These are phyloP conservation scores for Anadara kagoshimensis DNA, from an alignment of 1,140 invertebrate genomes.

Conservation along the genomic window DNA sequence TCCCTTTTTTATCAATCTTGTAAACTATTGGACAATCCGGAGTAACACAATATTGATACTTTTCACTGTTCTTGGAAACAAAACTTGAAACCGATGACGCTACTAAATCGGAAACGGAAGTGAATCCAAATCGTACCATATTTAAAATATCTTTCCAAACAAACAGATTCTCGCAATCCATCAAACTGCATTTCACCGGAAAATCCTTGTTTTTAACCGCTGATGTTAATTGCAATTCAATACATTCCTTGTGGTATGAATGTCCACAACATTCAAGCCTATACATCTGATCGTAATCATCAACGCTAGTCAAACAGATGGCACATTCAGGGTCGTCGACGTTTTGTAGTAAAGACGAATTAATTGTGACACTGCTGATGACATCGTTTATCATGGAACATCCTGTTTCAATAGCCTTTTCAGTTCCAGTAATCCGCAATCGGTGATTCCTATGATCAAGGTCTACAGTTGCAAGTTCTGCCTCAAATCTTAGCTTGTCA, in stretches of 20 bases:
- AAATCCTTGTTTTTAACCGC: slow-evolving; percentile 46
- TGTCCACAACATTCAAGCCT: slow-evolving; percentile 65
- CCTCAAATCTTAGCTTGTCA: slow-evolving; percentile 35
- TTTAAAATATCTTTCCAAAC: slow-evolving; percentile 49
- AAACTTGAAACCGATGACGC: slow-evolving; percentile 41
- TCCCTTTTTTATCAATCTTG: slow-evolving; percentile 35
- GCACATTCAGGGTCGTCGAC: too few relatives aligned
- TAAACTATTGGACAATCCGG: slow-evolving; percentile 63
- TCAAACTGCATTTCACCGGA: slow-evolving; percentile 55
- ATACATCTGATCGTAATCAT: slow-evolving; percentile 40
- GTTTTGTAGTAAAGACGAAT: too few relatives aligned
- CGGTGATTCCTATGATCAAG: slow-evolving; percentile 48
- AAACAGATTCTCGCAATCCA: slow-evolving; percentile 48
- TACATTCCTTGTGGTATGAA: slow-evolving; percentile 59
- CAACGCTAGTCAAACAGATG: too few relatives aligned
- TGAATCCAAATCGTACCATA: slow-evolving; percentile 24
- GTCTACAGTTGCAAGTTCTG: slow-evolving; percentile 29
- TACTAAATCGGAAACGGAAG: slow-evolving; percentile 30
- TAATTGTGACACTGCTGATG: background rate
- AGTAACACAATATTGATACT: slow-evolving; percentile 56
- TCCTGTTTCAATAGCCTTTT: slow-evolving; percentile 42
- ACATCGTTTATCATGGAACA: slow-evolving; percentile 30
- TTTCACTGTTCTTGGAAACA: slow-evolving; percentile 40
- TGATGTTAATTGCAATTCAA: slow-evolving; percentile 43
- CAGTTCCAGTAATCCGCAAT: slow-evolving; percentile 52